phyloP scores from a whole-genome alignment of 2,797 vertebrate genomes.

The Scleropages formosus region DNA sequence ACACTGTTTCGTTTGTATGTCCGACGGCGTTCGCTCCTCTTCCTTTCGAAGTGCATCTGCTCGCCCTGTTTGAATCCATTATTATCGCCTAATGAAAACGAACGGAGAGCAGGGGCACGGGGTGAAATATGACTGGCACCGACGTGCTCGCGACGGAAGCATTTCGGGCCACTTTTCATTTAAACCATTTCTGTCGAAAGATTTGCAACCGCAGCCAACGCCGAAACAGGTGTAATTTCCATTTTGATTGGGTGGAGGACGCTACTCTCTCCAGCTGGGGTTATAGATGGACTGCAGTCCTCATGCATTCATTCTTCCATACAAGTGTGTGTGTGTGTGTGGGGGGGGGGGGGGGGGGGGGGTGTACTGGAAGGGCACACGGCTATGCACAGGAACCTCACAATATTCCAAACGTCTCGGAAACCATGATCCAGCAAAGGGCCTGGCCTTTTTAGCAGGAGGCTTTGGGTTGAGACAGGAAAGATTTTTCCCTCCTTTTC shows the following conservation, averaged over 20 bases:
- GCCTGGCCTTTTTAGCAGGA: no score
- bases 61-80: neutral
- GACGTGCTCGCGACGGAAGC: neutral
- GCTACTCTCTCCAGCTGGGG: slow-evolving; percentile 13
- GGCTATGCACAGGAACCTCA: no score
- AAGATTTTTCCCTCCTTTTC: no score
- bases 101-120: neutral
- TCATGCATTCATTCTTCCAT: neutral
- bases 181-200: neutral
- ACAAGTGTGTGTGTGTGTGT: neutral
- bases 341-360: neutral
- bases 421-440: no score
- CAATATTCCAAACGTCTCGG: no score
- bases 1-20: no score
- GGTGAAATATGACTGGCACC: no score
- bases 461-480: no score
- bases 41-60: neutral
- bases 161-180: neutral
- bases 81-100: neutral
- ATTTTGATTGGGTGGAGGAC: slow-evolving; percentile 24
- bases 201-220: neutral
- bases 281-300: slow-evolving; percentile 14
- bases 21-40: neutral
- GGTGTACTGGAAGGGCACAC: no score
- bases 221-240: slow-evolving; percentile 24